Conservation (phyloP, 2,797 vertebrate species). For the Bovichtus variegatus region DNA sequence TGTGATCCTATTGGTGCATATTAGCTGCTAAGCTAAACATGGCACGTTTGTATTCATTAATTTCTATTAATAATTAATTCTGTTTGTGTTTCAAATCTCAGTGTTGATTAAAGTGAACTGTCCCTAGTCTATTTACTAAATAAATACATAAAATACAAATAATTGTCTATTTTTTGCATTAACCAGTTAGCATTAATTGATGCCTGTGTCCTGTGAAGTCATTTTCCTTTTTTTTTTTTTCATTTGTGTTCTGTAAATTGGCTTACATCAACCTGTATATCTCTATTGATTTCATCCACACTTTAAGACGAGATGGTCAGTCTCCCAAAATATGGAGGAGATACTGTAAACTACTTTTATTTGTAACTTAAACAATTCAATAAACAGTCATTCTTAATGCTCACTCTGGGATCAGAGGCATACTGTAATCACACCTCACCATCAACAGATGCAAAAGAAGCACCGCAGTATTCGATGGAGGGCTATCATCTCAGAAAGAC, state of each 20-base stretch:
- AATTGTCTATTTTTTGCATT: background rate
- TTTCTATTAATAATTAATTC: no score
- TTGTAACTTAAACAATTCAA: constrained; percentile 27
- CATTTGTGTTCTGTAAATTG: background rate
- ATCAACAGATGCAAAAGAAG: constrained; percentile 38
- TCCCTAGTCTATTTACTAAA: background rate
- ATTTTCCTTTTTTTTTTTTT: background rate
- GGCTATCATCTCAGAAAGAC: constrained; percentile 52
- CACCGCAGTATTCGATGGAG: constrained; percentile 34
- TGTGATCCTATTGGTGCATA: background rate
- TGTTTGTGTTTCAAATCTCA: background rate
- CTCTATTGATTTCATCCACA: constrained; percentile 4
- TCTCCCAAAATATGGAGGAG: background rate
- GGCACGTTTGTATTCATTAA: background rate
- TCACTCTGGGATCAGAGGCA: constrained; percentile 23
- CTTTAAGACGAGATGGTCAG: background rate
- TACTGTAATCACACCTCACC: constrained; percentile 12
- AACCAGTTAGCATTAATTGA: background rate
- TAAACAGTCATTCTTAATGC: constrained; percentile 51
- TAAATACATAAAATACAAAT: background rate
- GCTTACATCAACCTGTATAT: background rate
- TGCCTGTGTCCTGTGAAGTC: background rate
- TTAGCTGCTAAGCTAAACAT: background rate
- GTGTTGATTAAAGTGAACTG: background rate
- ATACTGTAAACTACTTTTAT: background rate